phyloP scores from a whole-genome alignment of 2,113 vertebrate species.

The Zingel zingel region DNA sequence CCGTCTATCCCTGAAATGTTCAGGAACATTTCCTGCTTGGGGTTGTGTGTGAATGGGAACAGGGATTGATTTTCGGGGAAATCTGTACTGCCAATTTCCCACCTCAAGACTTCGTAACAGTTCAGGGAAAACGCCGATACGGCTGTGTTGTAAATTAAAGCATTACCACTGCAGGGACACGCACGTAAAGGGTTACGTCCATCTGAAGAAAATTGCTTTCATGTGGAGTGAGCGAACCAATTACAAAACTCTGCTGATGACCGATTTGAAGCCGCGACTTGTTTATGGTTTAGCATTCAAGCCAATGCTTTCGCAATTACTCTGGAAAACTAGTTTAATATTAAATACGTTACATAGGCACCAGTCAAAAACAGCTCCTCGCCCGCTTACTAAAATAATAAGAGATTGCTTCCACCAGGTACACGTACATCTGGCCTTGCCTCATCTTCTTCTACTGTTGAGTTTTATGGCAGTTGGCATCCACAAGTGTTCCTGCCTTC shows the following conservation, averaged over 20 bases:
- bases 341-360: neutral
- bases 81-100: neutral
- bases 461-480: neutral
- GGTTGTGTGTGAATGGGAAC: neutral
- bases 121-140: neutral
- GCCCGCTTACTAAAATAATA: neutral
- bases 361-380: neutral
- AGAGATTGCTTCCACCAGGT: neutral
- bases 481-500: neutral
- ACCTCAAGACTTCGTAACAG: neutral
- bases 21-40: neutral
- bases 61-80: neutral
- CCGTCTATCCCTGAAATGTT: neutral
- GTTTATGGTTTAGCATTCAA: neutral
- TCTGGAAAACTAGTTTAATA: neutral
- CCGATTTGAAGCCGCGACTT: neutral
- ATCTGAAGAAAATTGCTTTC: neutral
- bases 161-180: neutral
- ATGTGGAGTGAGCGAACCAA: neutral
- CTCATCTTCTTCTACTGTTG: neutral
- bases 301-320: neutral
- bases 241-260: neutral
- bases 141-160: neutral
- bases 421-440: too few species aligned
- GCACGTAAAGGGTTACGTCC: neutral